phyloP scores from a whole-genome alignment of 2,797 vertebrate species.

The Neosalanx taihuensis region DNA sequence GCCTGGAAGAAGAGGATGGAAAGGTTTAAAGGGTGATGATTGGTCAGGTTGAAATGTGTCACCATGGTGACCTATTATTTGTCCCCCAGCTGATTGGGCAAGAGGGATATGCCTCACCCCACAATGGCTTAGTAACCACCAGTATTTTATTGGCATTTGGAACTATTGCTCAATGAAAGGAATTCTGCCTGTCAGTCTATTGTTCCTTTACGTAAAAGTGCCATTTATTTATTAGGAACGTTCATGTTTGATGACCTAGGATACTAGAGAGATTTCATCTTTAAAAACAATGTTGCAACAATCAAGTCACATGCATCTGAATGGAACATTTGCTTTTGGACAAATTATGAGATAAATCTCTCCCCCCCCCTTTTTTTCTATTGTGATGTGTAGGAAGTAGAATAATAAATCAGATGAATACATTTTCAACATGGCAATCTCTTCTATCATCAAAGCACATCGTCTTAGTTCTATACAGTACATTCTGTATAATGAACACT shows the following conservation, averaged over 20 bases:
- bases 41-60: slow-evolving; percentile 43
- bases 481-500: not conserved
- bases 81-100: slow-evolving; percentile 38
- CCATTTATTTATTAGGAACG: not conserved
- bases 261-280: too few relatives aligned
- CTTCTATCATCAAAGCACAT: too few relatives aligned
- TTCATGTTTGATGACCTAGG: too few relatives aligned
- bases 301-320: too few relatives aligned
- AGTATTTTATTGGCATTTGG: slow-evolving; percentile 14
- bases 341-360: too few relatives aligned
- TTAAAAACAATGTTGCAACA: too few relatives aligned
- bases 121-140: too few relatives aligned
- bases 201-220: not conserved
- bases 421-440: too few relatives aligned
- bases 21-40: slow-evolving; percentile 23
- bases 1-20: slow-evolving; percentile 13
- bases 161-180: not conserved
- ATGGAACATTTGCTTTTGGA: too few relatives aligned
- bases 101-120: slow-evolving; percentile 13
- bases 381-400: too few relatives aligned
- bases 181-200: not conserved
- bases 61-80: slow-evolving; percentile 59
- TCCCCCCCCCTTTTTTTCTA: too few relatives aligned
- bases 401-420: too few relatives aligned
- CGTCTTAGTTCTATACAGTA: not conserved